Percentiles rank a stretch among this genome's conserved stretches.
Conservation (phyloP, 2,888 invertebrate species). For the Phalangium opilio region DNA sequence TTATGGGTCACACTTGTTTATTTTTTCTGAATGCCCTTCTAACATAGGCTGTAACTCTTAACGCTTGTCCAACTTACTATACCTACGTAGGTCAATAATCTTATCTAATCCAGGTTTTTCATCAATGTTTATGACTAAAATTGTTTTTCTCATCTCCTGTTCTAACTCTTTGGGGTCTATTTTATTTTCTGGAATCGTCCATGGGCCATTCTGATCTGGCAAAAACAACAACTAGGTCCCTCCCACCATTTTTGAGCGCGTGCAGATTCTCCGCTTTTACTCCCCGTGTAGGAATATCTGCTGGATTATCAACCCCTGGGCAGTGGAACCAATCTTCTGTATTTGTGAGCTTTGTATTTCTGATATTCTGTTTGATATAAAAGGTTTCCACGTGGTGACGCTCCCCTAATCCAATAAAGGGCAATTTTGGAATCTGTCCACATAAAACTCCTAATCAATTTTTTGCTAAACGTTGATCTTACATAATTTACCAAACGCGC, state of each 20-base stretch:
- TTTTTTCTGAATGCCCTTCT: no score
- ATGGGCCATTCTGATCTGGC: background rate
- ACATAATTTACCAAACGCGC: conserved; percentile 1
- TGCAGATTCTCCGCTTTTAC: conserved; percentile 9
- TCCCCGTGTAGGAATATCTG: conserved; percentile 23
- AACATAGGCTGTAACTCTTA: no score
- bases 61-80: no score
- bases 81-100: no score
- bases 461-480: background rate
- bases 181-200: background rate
- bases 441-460: background rate
- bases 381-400: conserved; percentile 16
- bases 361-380: conserved; percentile 21
- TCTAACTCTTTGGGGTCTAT: no score
- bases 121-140: no score
- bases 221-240: conserved; percentile 21
- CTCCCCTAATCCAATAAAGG: conserved; percentile 19
- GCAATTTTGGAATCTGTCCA: conserved; percentile 20
- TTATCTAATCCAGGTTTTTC: no score
- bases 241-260: conserved; percentile 18
- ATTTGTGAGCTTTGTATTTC: conserved; percentile 16
- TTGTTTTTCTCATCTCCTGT: no score
- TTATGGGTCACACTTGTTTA: no score
- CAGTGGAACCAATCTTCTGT: conserved; percentile 21
- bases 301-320: conserved; percentile 22